Evolutionary conservation across 2,888 invertebrate species (phyloP).

Genomic region (Oligia latruncula): DNA sequence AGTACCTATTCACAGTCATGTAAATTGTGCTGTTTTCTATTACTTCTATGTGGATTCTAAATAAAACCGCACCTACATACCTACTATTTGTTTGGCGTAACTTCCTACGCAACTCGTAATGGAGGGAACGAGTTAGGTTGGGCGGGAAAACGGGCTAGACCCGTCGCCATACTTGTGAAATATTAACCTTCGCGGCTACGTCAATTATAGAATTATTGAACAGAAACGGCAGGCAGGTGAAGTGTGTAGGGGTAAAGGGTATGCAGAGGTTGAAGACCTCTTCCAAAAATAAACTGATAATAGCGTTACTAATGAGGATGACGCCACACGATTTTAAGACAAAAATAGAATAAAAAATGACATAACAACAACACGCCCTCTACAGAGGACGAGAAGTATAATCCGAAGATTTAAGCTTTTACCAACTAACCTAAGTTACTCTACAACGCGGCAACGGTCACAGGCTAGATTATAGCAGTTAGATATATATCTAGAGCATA

Average conservation of each 20-base stretch:
- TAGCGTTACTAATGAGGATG: slow-evolving; percentile 10
- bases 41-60: slow-evolving; percentile 43
- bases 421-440: slow-evolving; percentile 22
- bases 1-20: slow-evolving; percentile 34
- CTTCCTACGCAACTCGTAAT: slow-evolving; percentile 54
- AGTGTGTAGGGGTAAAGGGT: not conserved
- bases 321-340: not conserved
- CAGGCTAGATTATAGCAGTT: slow-evolving; percentile 13
- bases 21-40: slow-evolving; percentile 44
- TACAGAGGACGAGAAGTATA: slow-evolving; percentile 1
- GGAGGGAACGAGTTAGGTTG: slow-evolving; percentile 42
- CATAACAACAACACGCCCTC: slow-evolving; percentile 23
- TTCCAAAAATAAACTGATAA: not conserved
- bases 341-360: slow-evolving; percentile 3
- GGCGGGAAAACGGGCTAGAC: slow-evolving; percentile 52
- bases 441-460: not conserved
- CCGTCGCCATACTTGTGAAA: slow-evolving; percentile 54
- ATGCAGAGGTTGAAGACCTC: not conserved
- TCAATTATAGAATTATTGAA: slow-evolving; percentile 18
- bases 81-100: slow-evolving; percentile 42
- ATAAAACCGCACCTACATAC: slow-evolving; percentile 38
- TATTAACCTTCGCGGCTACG: slow-evolving; percentile 17
- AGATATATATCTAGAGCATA: slow-evolving; percentile 46
- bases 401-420: slow-evolving; percentile 1
- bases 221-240: not conserved